A percentile compares a stretch with the other conserved stretches of the same genome.
Conservation (phyloP, 2,113 vertebrate species). For the Cryptotis parvus region DNA sequence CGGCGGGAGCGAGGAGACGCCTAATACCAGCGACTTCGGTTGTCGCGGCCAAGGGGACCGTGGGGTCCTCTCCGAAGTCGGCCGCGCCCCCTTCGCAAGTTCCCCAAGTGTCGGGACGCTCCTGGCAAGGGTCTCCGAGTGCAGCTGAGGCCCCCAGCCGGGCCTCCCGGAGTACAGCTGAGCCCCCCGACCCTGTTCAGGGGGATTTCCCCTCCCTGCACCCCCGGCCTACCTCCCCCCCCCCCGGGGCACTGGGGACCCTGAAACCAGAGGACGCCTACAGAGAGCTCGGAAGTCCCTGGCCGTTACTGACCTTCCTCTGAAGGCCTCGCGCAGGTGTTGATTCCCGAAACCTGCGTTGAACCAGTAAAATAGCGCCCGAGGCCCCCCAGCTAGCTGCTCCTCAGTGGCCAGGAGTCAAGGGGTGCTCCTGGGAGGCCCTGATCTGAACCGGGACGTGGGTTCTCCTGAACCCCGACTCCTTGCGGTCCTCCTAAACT, state of each 20-base stretch:
- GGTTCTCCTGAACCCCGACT: no score
- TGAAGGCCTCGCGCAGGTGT: neutral
- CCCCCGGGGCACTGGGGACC: neutral
- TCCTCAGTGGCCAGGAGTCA: neutral
- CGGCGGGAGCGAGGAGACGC: neutral
- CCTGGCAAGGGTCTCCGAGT: no score
- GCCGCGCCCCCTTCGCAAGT: neutral
- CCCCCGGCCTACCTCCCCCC: neutral
- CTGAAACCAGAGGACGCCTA: neutral
- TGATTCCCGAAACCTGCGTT: neutral
- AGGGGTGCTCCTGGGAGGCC: no score
- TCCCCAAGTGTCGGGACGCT: neutral
- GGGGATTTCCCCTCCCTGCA: neutral
- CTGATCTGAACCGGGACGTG: no score
- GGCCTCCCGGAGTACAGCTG: no score
- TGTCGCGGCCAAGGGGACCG: no score
- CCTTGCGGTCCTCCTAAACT: neutral
- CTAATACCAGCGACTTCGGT: neutral
- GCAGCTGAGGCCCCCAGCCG: no score
- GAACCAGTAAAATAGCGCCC: constrained; percentile 9
- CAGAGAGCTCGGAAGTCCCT: neutral
- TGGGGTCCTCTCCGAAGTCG: neutral
- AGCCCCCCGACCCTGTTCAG: no score
- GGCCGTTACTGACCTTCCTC: neutral
- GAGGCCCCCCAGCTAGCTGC: neutral